Evolutionary conservation across 2,888 invertebrate species (phyloP).

Genomic region (Ctena decussata): DNA sequence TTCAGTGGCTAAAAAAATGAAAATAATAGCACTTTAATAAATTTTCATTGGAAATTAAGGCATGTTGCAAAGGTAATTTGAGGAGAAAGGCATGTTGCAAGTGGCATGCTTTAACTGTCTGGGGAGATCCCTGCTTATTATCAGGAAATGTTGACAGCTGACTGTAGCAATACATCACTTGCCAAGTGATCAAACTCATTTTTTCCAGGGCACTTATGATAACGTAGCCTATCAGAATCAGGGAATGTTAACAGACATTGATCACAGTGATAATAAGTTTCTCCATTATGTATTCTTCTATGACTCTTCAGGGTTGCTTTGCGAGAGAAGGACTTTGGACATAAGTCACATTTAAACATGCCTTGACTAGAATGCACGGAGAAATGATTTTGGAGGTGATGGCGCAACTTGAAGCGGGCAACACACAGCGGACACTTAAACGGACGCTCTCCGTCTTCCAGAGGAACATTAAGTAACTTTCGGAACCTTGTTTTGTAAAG

Average conservation of each 20-base stretch:
- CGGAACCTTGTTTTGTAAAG: background rate
- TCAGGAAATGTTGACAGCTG: too few species aligned
- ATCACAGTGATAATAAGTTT: conserved; percentile 84
- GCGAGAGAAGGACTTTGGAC: conserved; percentile 86
- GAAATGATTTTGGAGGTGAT: background rate
- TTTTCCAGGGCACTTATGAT: conserved; percentile 32
- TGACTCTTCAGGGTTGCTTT: conserved; percentile 88
- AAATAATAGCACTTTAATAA: too few species aligned
- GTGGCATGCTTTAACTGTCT: too few species aligned
- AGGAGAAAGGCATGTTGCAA: too few species aligned
- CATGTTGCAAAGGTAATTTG: too few species aligned
- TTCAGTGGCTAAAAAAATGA: too few species aligned
- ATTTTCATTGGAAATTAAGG: too few species aligned
- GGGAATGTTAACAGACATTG: conserved; percentile 75
- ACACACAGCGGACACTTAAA: conserved; percentile 43
- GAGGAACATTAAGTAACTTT: background rate
- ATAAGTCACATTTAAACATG: conserved; percentile 86
- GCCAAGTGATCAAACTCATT: too few species aligned
- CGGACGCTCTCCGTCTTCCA: conserved; percentile 37
- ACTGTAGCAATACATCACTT: too few species aligned
- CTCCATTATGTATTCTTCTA: conserved; percentile 88
- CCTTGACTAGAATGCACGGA: conserved; percentile 86
- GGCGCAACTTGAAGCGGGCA: background rate
- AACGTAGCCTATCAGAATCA: conserved; percentile 26
- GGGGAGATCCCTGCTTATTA: too few species aligned